These are phyloP conservation scores for Bombus consobrinus DNA, from an alignment of 1,140 invertebrate genomes.

Conservation along the genomic window DNA sequence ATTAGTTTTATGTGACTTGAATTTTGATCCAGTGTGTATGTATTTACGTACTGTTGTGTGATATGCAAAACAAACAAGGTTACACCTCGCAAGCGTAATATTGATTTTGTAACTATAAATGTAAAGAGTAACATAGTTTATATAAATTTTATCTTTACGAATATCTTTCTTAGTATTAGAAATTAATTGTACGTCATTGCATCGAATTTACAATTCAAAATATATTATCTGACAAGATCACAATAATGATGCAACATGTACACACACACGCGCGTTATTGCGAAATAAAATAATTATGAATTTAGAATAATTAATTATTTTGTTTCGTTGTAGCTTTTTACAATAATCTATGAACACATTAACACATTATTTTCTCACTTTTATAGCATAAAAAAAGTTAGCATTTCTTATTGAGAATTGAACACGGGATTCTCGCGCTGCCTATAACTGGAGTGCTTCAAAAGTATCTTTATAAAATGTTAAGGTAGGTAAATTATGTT, in stretches of 20 bases:
- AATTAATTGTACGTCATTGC: neutral
- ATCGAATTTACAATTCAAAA: neutral
- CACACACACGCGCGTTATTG: neutral
- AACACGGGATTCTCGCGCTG: slow-evolving; percentile 17
- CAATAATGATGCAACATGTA: neutral
- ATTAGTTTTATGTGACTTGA: too few relatives aligned
- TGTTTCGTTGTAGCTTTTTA: neutral
- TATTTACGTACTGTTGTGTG: too few relatives aligned
- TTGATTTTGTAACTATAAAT: too few relatives aligned
- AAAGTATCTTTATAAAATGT: neutral
- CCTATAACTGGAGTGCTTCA: neutral
- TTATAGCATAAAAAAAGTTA: slow-evolving; percentile 20
- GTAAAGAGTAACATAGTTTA: too few relatives aligned
- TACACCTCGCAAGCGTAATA: too few relatives aligned
- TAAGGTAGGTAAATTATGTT: fast-evolving
- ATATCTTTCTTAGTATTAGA: neutral
- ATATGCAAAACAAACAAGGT: too few relatives aligned
- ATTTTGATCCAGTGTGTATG: too few relatives aligned
- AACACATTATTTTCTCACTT: neutral
- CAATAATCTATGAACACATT: too few relatives aligned
- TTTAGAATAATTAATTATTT: neutral
- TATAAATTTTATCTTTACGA: neutral
- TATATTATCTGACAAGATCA: neutral
- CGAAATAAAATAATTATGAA: neutral
- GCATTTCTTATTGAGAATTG: slow-evolving; percentile 32